These are phyloP conservation scores for Charina bottae DNA, from an alignment of 2,113 vertebrate species.

Conservation along the genomic window DNA sequence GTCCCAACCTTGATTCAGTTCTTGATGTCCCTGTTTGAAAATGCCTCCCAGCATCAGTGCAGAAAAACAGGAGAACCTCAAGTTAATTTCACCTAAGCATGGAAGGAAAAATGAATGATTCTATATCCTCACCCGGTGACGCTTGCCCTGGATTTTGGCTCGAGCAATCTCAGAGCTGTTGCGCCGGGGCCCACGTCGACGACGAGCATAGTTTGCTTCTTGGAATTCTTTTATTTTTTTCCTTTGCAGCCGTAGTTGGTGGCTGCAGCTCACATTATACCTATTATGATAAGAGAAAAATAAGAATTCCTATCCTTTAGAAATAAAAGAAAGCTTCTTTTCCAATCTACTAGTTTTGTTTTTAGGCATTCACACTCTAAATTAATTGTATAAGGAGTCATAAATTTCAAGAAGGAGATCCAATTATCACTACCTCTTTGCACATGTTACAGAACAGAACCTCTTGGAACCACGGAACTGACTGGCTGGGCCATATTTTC, in stretches of 20 bases:
- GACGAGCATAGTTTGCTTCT: slow-evolving; percentile 74
- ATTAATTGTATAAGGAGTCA: background rate
- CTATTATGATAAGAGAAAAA: slow-evolving; percentile 67
- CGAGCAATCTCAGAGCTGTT: slow-evolving; percentile 84
- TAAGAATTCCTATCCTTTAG: slow-evolving; percentile 31
- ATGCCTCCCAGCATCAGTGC: background rate
- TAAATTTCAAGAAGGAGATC: background rate
- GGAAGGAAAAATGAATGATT: background rate
- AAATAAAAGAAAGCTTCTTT: background rate
- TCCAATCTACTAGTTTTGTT: background rate
- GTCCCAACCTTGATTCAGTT: background rate
- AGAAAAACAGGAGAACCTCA: background rate
- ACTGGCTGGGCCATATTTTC: slow-evolving; percentile 87
- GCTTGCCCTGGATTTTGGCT: slow-evolving; percentile 86
- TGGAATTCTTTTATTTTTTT: slow-evolving; percentile 83
- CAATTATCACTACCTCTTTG: slow-evolving; percentile 86
- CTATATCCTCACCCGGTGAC: slow-evolving; percentile 80
- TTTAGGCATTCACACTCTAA: background rate
- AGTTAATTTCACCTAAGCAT: rapidly evolving
- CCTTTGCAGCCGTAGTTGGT: slow-evolving; percentile 88
- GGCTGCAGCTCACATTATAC: slow-evolving; percentile 97
- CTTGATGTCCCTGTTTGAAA: background rate
- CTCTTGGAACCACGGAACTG: slow-evolving; percentile 96
- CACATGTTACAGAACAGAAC: slow-evolving; percentile 96
- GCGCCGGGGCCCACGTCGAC: slow-evolving; percentile 83